Conservation (phyloP, 2,113 vertebrate genomes). For the Silurus asotus region DNA sequence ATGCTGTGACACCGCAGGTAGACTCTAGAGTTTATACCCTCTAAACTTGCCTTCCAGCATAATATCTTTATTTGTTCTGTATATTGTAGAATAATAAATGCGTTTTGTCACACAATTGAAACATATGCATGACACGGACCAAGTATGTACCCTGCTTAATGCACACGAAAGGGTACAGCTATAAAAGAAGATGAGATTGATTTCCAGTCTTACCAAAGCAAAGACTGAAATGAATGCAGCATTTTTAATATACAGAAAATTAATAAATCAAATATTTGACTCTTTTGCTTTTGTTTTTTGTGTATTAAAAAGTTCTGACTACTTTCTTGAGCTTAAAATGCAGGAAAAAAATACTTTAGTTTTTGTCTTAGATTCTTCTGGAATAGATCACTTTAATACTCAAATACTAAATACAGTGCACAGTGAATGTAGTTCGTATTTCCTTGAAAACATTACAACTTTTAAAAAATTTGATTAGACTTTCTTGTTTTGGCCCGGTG, state of each 20-base stretch:
- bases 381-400: neutral
- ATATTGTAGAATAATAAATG: conserved; percentile 50
- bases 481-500: neutral
- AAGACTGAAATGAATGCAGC: neutral
- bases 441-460: neutral
- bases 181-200: conserved; percentile 6
- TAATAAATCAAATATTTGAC: neutral
- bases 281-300: neutral
- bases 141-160: conserved; percentile 48
- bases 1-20: conserved; percentile 48
- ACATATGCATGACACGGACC: conserved; percentile 45
- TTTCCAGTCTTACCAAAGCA: neutral
- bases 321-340: neutral
- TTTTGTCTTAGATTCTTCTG: neutral
- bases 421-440: neutral
- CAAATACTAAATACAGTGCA: neutral
- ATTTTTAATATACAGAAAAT: neutral
- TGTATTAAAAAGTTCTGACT: neutral
- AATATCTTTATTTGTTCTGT: conserved; percentile 53
- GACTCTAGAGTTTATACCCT: neutral
- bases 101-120: conserved; percentile 57
- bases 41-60: neutral
- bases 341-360: neutral
- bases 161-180: conserved; percentile 46
- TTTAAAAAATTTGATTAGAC: neutral